A percentile compares a stretch with the other conserved stretches of the same genome.
Evolutionary conservation across 2,113 vertebrate species (phyloP).

Genomic region (Calyptomena viridis): DNA sequence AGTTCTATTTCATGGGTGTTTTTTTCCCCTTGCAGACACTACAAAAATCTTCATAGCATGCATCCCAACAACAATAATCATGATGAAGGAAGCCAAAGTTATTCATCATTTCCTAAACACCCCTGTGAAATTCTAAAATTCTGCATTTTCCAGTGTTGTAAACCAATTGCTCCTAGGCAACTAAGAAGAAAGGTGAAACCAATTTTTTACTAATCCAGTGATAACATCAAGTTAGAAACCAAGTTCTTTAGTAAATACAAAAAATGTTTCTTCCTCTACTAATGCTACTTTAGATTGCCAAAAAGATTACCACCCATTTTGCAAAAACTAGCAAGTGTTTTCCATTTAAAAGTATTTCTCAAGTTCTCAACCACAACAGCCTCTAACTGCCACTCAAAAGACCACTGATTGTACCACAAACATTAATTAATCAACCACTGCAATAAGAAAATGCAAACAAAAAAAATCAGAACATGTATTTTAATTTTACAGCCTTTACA

Average conservation of each 20-base stretch:
- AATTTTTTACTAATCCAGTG: neutral
- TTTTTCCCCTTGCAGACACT: neutral
- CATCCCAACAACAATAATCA: neutral
- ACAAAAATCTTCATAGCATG: neutral
- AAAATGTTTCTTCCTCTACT: neutral
- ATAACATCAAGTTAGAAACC: neutral
- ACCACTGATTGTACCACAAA: neutral
- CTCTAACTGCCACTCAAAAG: neutral
- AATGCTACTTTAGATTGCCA: neutral
- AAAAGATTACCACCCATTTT: neutral
- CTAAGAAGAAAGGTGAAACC: neutral
- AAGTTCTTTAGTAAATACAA: neutral
- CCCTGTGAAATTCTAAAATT: neutral
- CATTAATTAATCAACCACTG: slow-evolving; percentile 19
- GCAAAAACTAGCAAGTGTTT: neutral
- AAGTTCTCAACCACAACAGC: slow-evolving; percentile 8
- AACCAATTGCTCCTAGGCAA: neutral
- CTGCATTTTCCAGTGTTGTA: neutral
- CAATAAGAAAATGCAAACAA: neutral
- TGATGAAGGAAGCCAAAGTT: neutral
- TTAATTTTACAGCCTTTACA: neutral
- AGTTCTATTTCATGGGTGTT: neutral
- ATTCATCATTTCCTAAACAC: neutral
- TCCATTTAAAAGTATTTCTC: neutral
- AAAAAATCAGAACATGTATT: neutral